Percentiles rank a stretch among this genome's conserved stretches.
Conservation (phyloP, 1,140 invertebrate genomes). For the Zaprionus kolodkinae region DNA sequence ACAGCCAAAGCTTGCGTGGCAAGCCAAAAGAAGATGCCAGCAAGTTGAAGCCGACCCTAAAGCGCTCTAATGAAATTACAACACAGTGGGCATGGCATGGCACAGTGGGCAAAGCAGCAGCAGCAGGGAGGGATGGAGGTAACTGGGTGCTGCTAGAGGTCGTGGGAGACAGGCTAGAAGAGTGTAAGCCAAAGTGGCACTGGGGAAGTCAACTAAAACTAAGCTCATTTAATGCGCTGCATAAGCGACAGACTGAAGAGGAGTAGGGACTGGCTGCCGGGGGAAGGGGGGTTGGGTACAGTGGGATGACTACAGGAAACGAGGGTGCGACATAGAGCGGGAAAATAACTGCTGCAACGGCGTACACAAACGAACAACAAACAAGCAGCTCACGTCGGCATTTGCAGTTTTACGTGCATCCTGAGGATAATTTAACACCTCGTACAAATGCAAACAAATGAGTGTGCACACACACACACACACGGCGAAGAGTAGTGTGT, state of each 20-base stretch:
- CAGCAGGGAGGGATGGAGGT: neutral
- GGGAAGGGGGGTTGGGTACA: too few species aligned
- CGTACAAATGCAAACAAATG: conserved; percentile 80
- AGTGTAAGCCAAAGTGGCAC: conserved; percentile 75
- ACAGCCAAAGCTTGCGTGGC: neutral
- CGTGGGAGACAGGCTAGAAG: conserved; percentile 34
- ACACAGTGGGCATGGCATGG: conserved; percentile 7
- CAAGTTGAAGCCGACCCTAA: conserved; percentile 49
- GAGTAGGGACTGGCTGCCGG: neutral
- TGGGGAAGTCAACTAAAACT: conserved; percentile 79
- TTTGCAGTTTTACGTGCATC: conserved; percentile 78
- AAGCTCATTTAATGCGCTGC: conserved; percentile 78
- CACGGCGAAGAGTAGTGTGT: neutral
- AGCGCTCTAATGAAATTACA: conserved; percentile 75
- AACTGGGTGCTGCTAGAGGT: neutral
- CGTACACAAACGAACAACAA: conserved; percentile 31
- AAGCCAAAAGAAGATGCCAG: conserved; percentile 40
- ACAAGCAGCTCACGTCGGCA: conserved; percentile 55
- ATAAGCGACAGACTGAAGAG: conserved; percentile 60
- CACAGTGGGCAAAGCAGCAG: too few species aligned
- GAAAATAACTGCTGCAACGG: conserved; percentile 52
- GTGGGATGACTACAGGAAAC: conserved; percentile 10
- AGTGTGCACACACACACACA: conserved; percentile 38
- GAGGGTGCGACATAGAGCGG: conserved; percentile 48
- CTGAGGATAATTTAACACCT: conserved; percentile 80